Evolutionary conservation across 2,888 invertebrate genomes (phyloP), one percentile per base, ranked within the genome.

Genomic region (Prosapia bicincta): DNA sequence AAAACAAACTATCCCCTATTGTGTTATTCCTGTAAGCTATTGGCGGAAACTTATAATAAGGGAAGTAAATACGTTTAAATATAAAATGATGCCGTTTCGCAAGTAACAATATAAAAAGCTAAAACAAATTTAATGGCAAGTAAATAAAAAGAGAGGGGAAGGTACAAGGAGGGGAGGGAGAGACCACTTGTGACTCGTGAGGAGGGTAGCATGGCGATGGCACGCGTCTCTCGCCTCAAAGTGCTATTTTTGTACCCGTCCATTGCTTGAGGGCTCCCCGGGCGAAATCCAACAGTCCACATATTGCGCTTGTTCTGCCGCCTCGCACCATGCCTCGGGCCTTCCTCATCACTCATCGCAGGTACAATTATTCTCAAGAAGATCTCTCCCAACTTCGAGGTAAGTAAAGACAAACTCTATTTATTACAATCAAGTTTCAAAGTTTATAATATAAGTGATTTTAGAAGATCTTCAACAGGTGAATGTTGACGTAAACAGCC

Each of bases 321-420:
- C 68, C 66, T n/a, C 73, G 75, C 77, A 78, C 74, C 85, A 90
- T 90, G 90, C 90, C 90, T 80, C 86, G 90, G 82, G 89, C 90
- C 78, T 90, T 90, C 82, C 86, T 90, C 72, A 88, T 90, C 82
- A 89, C 89, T 24, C 89, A 89, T 83, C 87, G 88, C 65, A 85
- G 90, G 74, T 90, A 90, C 84, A 86, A 78, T 5, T 26, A 28
- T 23, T 86, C 81, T 80, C 83, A 26, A 3, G 54, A 54, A 0
- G 54, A 54, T 20, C n/a, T 54, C 20, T 54, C 54, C 3, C 54
- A 54, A 54, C n/a, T 3, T 20, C n/a, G 54, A 54, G 54, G 54
- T 54, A 54, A 54, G 54, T 54, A n/a, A 6, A 6, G n/a, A n/a
- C n/a, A n/a, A n/a, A n/a, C n/a, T n/a, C n/a, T n/a, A n/a, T n/a